phyloP scores from a whole-genome alignment of 2,113 vertebrate species.

The Coryphaenoides rupestris region DNA sequence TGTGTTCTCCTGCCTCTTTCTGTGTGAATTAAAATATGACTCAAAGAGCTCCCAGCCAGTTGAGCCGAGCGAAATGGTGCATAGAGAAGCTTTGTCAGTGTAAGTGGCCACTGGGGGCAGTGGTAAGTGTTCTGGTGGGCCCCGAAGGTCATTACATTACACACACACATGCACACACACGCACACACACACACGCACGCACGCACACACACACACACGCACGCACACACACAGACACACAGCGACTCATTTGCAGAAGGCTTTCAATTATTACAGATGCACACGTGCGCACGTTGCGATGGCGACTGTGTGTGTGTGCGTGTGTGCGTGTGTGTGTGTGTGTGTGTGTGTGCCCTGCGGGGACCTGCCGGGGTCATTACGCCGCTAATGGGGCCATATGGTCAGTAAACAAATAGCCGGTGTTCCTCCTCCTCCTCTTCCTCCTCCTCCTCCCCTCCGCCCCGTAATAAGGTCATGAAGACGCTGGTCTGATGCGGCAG shows the following conservation, averaged over 20 bases:
- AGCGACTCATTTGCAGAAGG: constrained; percentile 23
- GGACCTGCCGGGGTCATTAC: constrained; percentile 70
- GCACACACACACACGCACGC: neutral
- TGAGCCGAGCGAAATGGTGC: constrained; percentile 44
- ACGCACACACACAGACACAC: constrained; percentile 8
- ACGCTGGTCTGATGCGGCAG: constrained; percentile 57
- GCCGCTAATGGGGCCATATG: constrained; percentile 78
- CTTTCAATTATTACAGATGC: constrained; percentile 4
- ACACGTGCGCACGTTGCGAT: neutral
- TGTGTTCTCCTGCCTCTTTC: neutral
- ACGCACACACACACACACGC: constrained; percentile 16
- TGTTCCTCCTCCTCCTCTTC: constrained; percentile 56
- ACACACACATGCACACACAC: constrained; percentile 20
- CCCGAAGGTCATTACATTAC: constrained; percentile 7
- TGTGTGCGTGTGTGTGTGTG: constrained; percentile 23
- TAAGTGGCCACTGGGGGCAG: constrained; percentile 57
- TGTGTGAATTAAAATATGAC: neutral
- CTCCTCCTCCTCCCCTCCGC: constrained; percentile 47
- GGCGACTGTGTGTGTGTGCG: constrained; percentile 3
- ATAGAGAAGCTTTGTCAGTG: constrained; percentile 38
- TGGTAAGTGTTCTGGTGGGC: constrained; percentile 30
- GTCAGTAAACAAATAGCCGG: constrained; percentile 76
- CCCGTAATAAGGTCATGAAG: constrained; percentile 68
- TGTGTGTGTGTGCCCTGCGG: constrained; percentile 48
- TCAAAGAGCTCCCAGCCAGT: constrained; percentile 27